These are phyloP conservation scores for Caradrina kadenii DNA, from an alignment of 2,888 invertebrate genomes.

Conservation along the genomic window DNA sequence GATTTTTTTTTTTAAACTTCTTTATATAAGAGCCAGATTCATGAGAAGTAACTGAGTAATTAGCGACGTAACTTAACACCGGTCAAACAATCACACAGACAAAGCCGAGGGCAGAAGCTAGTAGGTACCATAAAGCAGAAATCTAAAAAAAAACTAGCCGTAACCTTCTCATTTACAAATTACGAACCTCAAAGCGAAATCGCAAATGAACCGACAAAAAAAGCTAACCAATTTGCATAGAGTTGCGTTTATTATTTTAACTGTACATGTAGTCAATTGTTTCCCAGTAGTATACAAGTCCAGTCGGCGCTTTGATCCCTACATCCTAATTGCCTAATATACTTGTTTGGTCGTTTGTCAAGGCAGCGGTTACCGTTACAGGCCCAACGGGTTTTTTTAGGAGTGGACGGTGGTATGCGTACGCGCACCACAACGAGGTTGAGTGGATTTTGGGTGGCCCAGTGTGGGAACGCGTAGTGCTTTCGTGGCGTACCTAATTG, in stretches of 20 bases:
- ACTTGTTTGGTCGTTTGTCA: constrained; percentile 75
- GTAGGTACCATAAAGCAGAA: too few species aligned
- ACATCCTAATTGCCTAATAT: constrained; percentile 84
- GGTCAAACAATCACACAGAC: too few species aligned
- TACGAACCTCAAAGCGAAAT: constrained; percentile 20
- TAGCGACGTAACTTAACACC: too few species aligned
- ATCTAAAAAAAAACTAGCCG: not conserved
- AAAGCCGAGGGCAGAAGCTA: too few species aligned
- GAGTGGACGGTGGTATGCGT: constrained; percentile 63
- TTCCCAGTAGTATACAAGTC: constrained; percentile 54
- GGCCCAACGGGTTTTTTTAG: constrained; percentile 79
- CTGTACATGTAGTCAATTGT: constrained; percentile 60
- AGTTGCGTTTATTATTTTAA: constrained; percentile 50
- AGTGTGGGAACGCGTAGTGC: constrained; percentile 40
- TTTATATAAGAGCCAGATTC: too few species aligned
- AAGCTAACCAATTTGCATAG: constrained; percentile 43
- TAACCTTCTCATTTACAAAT: not conserved
- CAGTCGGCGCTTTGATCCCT: constrained; percentile 75
- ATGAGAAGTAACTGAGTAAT: too few species aligned
- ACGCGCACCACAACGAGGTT: constrained; percentile 46
- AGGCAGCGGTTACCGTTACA: constrained; percentile 79
- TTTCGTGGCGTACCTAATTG: constrained; percentile 10
- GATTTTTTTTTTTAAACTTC: too few species aligned
- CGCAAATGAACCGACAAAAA: constrained; percentile 34
- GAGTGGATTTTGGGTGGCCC: constrained; percentile 64